Conservation (phyloP, 2,797 vertebrate species). For the Siniperca scherzeri region DNA sequence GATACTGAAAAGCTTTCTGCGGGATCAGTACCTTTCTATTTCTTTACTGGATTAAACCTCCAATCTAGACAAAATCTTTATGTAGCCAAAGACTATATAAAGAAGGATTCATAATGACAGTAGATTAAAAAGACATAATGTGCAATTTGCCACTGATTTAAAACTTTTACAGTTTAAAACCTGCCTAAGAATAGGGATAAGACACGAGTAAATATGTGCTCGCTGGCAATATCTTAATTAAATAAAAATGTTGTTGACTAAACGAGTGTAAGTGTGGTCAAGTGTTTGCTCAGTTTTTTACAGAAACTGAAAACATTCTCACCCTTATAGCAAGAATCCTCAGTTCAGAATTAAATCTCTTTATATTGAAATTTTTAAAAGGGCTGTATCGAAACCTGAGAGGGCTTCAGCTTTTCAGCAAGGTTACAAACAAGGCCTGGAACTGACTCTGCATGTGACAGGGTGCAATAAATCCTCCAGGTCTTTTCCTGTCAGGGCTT, state of each 20-base stretch:
- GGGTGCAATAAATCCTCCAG: slow-evolving; percentile 71
- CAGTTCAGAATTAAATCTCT: neutral
- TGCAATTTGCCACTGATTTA: neutral
- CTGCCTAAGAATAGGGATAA: neutral
- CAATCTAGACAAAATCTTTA: neutral
- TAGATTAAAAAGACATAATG: neutral
- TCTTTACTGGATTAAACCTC: neutral
- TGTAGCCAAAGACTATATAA: neutral
- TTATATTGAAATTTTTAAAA: neutral
- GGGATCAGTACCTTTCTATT: neutral
- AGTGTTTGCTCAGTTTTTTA: neutral
- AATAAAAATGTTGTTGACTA: neutral
- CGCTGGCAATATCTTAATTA: neutral
- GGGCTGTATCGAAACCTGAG: slow-evolving; percentile 27
- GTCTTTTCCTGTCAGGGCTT: slow-evolving; percentile 78
- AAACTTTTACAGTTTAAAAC: neutral
- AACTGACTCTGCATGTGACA: slow-evolving; percentile 63
- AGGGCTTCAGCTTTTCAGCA: slow-evolving; percentile 40
- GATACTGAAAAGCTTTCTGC: neutral
- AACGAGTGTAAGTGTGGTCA: neutral
- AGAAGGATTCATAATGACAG: neutral
- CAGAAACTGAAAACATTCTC: neutral
- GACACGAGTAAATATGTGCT: neutral
- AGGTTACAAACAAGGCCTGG: slow-evolving; percentile 52
- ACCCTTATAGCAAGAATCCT: neutral